Percentiles rank a stretch among this genome's conserved stretches.
These are phyloP conservation scores for Chirona hameri DNA, from an alignment of 2,888 invertebrate species.

Conservation along the genomic window DNA sequence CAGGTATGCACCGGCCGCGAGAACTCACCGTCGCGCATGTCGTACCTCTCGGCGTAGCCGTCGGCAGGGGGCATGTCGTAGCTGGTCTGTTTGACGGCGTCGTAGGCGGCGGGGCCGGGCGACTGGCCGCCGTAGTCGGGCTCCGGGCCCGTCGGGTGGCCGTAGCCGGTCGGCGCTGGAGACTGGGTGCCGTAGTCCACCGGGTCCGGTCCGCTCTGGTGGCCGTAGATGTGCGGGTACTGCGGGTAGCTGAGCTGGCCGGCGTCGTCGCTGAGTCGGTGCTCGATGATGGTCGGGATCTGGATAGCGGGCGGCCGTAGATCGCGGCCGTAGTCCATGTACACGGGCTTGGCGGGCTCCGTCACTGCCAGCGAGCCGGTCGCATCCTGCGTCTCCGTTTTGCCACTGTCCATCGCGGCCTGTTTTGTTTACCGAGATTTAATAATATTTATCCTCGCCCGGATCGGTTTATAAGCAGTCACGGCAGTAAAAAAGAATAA, in stretches of 20 bases:
- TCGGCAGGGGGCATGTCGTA: background rate
- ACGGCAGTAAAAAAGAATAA: constrained; percentile 26
- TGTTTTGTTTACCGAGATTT: constrained; percentile 27
- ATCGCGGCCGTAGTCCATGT: constrained; percentile 23
- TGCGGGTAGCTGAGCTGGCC: background rate
- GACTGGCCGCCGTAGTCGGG: background rate
- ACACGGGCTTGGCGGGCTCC: background rate
- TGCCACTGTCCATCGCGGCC: background rate
- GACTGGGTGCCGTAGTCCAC: background rate
- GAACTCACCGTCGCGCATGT: background rate
- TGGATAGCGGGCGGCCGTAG: constrained; percentile 9
- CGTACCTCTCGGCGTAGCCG: constrained; percentile 1
- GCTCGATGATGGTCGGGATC: constrained; percentile 29
- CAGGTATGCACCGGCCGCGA: background rate
- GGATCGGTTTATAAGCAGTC: constrained; percentile 22
- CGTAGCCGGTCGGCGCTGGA: constrained; percentile 2
- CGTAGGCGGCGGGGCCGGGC: background rate
- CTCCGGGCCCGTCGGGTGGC: background rate
- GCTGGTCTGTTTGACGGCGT: background rate
- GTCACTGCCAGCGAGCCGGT: background rate
- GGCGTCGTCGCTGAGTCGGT: background rate
- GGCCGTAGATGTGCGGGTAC: constrained; percentile 28
- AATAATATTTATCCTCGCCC: constrained; percentile 22
- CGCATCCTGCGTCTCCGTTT: background rate
- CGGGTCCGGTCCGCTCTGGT: background rate